phyloP scores from a whole-genome alignment of 2,797 vertebrate genomes.

The Coccyzus lansbergi region DNA sequence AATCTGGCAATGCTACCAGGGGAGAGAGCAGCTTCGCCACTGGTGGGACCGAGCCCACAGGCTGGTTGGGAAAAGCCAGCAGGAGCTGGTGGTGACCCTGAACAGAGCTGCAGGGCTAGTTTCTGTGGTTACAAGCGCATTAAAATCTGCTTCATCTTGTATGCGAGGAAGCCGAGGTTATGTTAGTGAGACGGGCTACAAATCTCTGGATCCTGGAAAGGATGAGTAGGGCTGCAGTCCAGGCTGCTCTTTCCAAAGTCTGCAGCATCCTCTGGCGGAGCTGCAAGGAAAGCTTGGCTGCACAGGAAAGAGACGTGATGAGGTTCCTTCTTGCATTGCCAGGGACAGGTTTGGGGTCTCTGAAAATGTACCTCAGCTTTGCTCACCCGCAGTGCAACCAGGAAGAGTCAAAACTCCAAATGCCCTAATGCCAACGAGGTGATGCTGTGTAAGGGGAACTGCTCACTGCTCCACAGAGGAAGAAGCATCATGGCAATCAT shows the following conservation, averaged over 20 bases:
- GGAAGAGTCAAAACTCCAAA: background rate
- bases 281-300: background rate
- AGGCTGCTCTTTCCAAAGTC: background rate
- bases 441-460: background rate
- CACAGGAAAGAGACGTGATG: background rate
- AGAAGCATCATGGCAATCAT: background rate
- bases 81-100: background rate
- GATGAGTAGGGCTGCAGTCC: background rate
- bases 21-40: too few relatives aligned
- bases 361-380: background rate
- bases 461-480: fast-evolving
- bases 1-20: background rate
- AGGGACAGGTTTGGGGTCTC: background rate
- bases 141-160: fast-evolving
- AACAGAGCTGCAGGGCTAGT: background rate
- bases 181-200: background rate
- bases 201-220: background rate
- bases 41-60: background rate
- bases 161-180: fast-evolving
- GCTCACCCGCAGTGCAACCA: fast-evolving
- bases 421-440: fast-evolving
- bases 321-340: background rate
- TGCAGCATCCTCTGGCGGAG: constrained; percentile 66
- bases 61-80: background rate
- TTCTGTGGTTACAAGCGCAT: fast-evolving